phyloP scores from a whole-genome alignment of 1,140 invertebrate genomes.

The Elymnias hypermnestra region DNA sequence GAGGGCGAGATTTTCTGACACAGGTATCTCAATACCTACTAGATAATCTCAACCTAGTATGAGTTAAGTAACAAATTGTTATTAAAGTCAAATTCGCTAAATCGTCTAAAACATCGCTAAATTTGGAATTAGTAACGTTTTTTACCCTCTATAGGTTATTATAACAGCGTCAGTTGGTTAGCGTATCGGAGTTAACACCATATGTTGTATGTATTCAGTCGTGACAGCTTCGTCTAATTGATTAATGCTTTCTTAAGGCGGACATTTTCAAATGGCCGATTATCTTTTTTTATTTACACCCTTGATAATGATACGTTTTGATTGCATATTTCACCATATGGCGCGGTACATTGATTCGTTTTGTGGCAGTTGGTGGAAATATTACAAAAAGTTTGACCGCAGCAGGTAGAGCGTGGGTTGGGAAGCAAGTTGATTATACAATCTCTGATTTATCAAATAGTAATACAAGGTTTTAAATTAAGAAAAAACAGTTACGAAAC shows the following conservation, averaged over 20 bases:
- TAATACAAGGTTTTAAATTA: too few species aligned
- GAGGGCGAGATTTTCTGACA: too few species aligned
- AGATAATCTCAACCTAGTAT: too few species aligned
- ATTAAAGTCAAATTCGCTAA: too few species aligned
- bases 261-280: constrained; percentile 62
- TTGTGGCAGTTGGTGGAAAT: constrained; percentile 45
- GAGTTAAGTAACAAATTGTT: too few species aligned
- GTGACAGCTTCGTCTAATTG: constrained; percentile 64
- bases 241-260: constrained; percentile 60
- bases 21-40: too few species aligned
- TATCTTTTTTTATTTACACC: constrained; percentile 57
- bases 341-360: constrained; percentile 43
- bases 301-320: constrained; percentile 67
- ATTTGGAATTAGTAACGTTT: constrained; percentile 57
- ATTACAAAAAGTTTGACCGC: not conserved
- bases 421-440: too few species aligned
- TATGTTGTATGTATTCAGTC: constrained; percentile 62
- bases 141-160: constrained; percentile 39
- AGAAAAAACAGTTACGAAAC: too few species aligned
- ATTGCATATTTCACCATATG: constrained; percentile 65
- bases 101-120: too few species aligned
- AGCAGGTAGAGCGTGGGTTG: constrained; percentile 2
- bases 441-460: too few species aligned
- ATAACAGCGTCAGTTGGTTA: constrained; percentile 63
- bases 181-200: constrained; percentile 43